Conservation (phyloP, 2,797 vertebrate species). For the Salmo trutta region DNA sequence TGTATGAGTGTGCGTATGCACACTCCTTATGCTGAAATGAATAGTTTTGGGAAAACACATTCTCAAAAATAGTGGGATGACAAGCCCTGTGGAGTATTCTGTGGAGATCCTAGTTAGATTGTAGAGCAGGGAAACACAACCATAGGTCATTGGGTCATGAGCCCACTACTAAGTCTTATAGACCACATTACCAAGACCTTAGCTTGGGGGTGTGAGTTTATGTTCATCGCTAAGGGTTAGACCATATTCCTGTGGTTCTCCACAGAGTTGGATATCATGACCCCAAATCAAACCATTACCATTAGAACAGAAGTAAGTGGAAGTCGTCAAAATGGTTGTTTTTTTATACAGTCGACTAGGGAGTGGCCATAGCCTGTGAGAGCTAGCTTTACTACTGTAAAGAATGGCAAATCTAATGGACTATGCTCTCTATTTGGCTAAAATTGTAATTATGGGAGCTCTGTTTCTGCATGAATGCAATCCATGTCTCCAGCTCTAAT, state of each 20-base stretch:
- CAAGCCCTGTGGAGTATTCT: not conserved
- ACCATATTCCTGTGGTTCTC: not conserved
- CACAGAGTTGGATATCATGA: not conserved
- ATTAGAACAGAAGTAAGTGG: not conserved
- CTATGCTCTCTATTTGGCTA: too few species aligned
- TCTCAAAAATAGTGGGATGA: constrained; percentile 8
- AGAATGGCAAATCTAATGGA: too few species aligned
- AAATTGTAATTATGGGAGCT: too few species aligned
- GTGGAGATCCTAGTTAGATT: not conserved
- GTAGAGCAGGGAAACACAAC: not conserved
- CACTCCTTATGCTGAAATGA: constrained; percentile 5
- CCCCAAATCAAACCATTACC: not conserved
- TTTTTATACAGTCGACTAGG: not conserved
- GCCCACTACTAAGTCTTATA: not conserved
- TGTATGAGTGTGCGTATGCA: constrained; percentile 9
- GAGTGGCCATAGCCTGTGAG: not conserved
- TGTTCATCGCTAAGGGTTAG: not conserved
- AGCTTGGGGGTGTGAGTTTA: not conserved
- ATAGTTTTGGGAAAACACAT: constrained; percentile 24
- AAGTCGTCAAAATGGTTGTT: not conserved
- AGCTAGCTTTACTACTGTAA: too few species aligned
- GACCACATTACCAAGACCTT: not conserved
- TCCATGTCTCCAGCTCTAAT: not conserved
- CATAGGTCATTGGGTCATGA: not conserved
- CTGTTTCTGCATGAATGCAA: not conserved